Evolutionary conservation across 30 jellyfish, hydroid and myxozoan species (phyloP).

Genomic region (Aurelia coerulea): DNA sequence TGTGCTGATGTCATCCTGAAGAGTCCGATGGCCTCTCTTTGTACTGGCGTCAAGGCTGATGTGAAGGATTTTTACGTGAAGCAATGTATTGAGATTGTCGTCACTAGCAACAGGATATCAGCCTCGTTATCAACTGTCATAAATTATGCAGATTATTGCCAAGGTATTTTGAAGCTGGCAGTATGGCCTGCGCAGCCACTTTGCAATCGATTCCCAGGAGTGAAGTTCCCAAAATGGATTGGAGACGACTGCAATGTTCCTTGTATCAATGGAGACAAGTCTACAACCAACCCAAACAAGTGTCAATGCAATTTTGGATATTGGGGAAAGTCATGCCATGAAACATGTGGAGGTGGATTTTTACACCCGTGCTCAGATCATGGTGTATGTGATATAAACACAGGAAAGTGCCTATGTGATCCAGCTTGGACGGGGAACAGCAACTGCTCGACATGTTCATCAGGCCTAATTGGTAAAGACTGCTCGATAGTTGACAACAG

Average conservation of each 20-base stretch:
- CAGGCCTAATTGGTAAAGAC: conserved; percentile 48
- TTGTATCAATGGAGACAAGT: conserved; percentile 50
- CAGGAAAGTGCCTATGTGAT: conserved; percentile 48
- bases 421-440: conserved; percentile 53
- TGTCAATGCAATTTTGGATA: conserved; percentile 65
- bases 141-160: conserved; percentile 51
- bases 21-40: conserved; percentile 41
- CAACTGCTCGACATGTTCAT: conserved; percentile 49
- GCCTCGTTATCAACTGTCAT: conserved; percentile 52
- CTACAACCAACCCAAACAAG: not conserved
- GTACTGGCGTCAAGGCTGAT: conserved; percentile 6
- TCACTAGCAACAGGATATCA: conserved; percentile 7
- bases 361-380: conserved; percentile 62
- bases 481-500: conserved; percentile 23
- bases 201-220: conserved; percentile 45
- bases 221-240: conserved; percentile 60
- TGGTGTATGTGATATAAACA: conserved; percentile 56
- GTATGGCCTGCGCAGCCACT: conserved; percentile 67
- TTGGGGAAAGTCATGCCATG: conserved; percentile 67
- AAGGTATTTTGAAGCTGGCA: conserved; percentile 7
- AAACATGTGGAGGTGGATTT: conserved; percentile 65
- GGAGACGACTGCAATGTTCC: conserved; percentile 57
- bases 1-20: conserved; percentile 44
- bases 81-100: conserved; percentile 38
- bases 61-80: conserved; percentile 19